Conservation (phyloP, 2,113 vertebrate species). For the Cranoglanis bouderius region DNA sequence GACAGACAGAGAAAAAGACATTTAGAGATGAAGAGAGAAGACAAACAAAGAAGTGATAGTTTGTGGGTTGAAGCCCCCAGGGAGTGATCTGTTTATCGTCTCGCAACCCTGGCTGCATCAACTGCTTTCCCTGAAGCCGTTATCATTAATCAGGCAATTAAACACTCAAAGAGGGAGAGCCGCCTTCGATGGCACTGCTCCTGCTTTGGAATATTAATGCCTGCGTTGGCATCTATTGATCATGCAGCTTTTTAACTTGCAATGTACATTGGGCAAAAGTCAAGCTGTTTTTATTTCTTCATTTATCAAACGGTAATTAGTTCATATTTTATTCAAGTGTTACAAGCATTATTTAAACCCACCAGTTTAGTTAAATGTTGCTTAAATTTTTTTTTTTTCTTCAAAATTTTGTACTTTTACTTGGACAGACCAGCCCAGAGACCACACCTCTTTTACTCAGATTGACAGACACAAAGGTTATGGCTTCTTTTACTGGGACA, state of each 20-base stretch:
- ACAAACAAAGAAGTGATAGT: not conserved
- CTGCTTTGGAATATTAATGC: constrained; percentile 37
- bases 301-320: not conserved
- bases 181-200: not conserved
- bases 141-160: constrained; percentile 46
- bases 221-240: not conserved
- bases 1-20: not conserved
- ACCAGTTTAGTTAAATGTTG: not conserved
- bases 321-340: not conserved
- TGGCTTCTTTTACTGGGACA: not conserved
- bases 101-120: not conserved
- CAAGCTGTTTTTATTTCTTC: not conserved
- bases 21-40: not conserved
- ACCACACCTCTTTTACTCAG: not conserved
- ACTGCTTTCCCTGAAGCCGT: not conserved
- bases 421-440: not conserved
- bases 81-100: not conserved
- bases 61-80: not conserved
- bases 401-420: not conserved
- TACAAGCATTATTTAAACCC: not conserved
- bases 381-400: not conserved
- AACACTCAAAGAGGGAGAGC: constrained; percentile 28
- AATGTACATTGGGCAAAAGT: not conserved
- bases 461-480: not conserved
- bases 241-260: not conserved